Percentiles rank a stretch among this genome's conserved stretches.
Evolutionary conservation across 2,113 vertebrate genomes (phyloP).

Genomic region (Galemys pyrenaicus): DNA sequence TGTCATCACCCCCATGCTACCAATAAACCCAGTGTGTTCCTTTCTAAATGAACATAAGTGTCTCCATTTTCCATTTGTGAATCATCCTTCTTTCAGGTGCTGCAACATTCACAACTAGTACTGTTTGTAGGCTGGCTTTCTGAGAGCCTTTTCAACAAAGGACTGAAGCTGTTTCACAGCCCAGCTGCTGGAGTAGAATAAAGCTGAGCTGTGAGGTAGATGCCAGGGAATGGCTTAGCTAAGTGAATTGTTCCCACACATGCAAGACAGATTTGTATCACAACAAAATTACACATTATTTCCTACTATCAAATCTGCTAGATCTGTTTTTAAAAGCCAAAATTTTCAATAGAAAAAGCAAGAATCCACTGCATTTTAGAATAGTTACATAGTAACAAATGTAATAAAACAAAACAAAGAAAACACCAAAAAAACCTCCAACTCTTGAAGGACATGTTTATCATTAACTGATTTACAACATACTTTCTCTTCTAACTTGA

Average conservation of each 20-base stretch:
- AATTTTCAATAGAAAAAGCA: slow-evolving; percentile 35
- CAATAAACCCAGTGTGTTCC: not conserved
- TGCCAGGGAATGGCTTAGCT: not conserved
- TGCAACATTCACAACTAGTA: not conserved
- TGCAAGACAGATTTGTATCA: not conserved
- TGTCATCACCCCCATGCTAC: not conserved
- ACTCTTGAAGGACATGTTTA: not conserved
- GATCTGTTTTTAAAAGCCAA: slow-evolving; percentile 39
- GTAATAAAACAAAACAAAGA: not conserved
- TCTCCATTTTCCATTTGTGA: not conserved
- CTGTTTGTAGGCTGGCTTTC: not conserved
- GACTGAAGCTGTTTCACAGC: not conserved
- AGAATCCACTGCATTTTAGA: not conserved
- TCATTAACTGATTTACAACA: not conserved
- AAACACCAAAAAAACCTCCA: not conserved
- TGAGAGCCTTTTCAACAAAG: not conserved
- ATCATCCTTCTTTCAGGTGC: not conserved
- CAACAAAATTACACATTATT: slow-evolving; percentile 29
- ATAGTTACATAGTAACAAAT: not conserved
- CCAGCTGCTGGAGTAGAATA: not conserved
- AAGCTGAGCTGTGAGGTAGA: not conserved
- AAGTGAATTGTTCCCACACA: not conserved
- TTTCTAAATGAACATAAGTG: not conserved
- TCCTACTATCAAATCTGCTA: not conserved
- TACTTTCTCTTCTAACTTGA: slow-evolving; percentile 35